Percentiles rank a stretch among this genome's conserved stretches.
These are phyloP conservation scores for Perccottus glenii DNA, from an alignment of 2,113 vertebrate genomes.

Conservation along the genomic window DNA sequence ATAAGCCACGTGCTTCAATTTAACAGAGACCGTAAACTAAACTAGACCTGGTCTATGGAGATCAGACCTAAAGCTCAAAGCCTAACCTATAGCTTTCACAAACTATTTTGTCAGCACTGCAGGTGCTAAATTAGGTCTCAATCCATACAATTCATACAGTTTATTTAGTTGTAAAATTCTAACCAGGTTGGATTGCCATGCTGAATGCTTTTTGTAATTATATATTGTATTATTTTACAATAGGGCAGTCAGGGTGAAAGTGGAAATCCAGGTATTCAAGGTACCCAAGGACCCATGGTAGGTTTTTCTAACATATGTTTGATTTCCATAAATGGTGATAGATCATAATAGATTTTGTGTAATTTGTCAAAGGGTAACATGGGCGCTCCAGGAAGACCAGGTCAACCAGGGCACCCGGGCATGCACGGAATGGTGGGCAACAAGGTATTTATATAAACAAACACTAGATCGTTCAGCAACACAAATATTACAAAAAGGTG, in stretches of 20 bases:
- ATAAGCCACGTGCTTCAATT: no score
- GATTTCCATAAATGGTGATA: neutral
- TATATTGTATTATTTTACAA: constrained; percentile 38
- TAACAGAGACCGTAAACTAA: no score
- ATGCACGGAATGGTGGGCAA: constrained; percentile 85
- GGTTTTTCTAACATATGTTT: constrained; percentile 20
- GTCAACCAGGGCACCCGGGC: constrained; percentile 89
- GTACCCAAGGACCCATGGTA: constrained; percentile 85
- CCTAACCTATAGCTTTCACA: no score
- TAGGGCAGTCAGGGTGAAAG: constrained; percentile 90
- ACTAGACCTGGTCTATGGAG: no score
- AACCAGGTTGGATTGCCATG: no score
- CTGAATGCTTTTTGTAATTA: constrained; percentile 12
- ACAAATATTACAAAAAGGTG: no score
- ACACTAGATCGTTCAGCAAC: no score
- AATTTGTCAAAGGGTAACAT: constrained; percentile 81
- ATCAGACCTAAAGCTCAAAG: no score
- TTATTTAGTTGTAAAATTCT: no score
- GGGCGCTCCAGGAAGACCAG: constrained; percentile 81
- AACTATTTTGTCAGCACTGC: no score
- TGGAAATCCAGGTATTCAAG: constrained; percentile 83
- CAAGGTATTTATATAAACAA: constrained; percentile 79
- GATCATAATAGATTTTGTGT: neutral
- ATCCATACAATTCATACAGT: no score
- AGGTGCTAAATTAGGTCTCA: no score